Base-by-base conservation (phyloP, 1,140 invertebrate genomes). In the Wiebesia pumilae region DNA sequence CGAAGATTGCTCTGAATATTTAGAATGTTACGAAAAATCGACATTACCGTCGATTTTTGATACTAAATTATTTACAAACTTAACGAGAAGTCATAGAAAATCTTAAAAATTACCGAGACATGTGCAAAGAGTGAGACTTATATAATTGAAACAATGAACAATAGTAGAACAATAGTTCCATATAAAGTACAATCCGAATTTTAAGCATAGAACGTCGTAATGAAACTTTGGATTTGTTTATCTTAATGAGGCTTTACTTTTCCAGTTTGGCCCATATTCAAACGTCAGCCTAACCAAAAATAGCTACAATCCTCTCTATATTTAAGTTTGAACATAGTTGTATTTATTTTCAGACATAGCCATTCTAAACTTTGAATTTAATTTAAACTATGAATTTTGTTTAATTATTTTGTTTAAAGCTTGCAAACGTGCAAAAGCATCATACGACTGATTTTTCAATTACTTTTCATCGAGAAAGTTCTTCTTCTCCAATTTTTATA, bases 211-310 rank as follows among this genome's bases (percentile, higher is more conserved):
- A 69, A 16, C 27, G 47, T 27, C 40, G 40, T 3, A 16, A 51
- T 47, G 69, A 40, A 69, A 81, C 10, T 69, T 82, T 65, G 38
- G 24, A 24, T 69, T 10, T 65, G 21, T 43, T 77, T 0, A 54
- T 77, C 62, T 24, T 30, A 73, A 81, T 85, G 54, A 58, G 47
- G 47, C 71, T 73, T 14, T 62, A 73, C 78, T 85, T 80, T 82
- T 77, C 38, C 12, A 38, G 24, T 62, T 82, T 73, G 69, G n/a
- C 80, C 80, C 67, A 82, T 24, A 82, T 43, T 62, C 54, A 12
- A 78, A 82, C 58, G 67, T 86, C 51, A 54, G 51, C 75, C 30
- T 27, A 54, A n/a, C 54, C 35, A n/a, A 69, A 86, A 86, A 86
- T 83, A 86, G 43, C 54, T 78, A 35, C 33, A 86, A 86, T 78